These are phyloP conservation scores for Symphodus melops DNA, from an alignment of 2,113 vertebrate genomes.

Conservation along the genomic window DNA sequence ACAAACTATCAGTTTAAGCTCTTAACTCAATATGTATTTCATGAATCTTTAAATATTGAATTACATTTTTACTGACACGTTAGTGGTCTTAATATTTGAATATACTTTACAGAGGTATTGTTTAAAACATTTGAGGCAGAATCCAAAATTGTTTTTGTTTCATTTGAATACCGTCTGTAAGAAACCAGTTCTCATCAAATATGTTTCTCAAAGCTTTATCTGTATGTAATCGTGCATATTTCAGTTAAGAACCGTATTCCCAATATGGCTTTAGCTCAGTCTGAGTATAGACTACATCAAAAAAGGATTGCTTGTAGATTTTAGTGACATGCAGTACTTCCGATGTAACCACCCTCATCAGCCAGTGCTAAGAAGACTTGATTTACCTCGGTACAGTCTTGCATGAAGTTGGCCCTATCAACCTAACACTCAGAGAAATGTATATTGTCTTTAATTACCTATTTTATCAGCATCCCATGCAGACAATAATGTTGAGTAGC, in stretches of 20 bases:
- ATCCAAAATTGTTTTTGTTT: neutral
- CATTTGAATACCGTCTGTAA: too few relatives aligned
- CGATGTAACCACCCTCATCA: constrained; percentile 23
- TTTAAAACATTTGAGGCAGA: neutral
- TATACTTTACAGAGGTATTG: neutral
- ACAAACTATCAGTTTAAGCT: neutral
- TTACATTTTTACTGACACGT: neutral
- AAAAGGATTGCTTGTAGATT: neutral
- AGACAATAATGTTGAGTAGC: constrained; percentile 50
- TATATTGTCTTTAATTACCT: constrained; percentile 48
- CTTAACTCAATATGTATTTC: too few relatives aligned
- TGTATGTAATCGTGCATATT: neutral
- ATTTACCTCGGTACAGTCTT: constrained; percentile 53
- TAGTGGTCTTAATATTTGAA: neutral
- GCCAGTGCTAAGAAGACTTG: constrained; percentile 12
- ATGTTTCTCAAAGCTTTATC: neutral
- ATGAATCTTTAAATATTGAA: neutral
- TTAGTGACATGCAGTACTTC: constrained; percentile 23
- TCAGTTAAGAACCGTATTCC: neutral
- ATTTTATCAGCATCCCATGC: constrained; percentile 46
- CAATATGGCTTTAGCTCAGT: neutral
- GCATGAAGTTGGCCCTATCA: constrained; percentile 40
- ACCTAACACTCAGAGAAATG: constrained; percentile 34
- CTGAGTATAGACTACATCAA: neutral
- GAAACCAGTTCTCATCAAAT: neutral